Percentiles rank a stretch among this genome's conserved stretches.
Evolutionary conservation across 2,888 invertebrate species (phyloP).

Genomic region (Ganaspis brasiliensis): DNA sequence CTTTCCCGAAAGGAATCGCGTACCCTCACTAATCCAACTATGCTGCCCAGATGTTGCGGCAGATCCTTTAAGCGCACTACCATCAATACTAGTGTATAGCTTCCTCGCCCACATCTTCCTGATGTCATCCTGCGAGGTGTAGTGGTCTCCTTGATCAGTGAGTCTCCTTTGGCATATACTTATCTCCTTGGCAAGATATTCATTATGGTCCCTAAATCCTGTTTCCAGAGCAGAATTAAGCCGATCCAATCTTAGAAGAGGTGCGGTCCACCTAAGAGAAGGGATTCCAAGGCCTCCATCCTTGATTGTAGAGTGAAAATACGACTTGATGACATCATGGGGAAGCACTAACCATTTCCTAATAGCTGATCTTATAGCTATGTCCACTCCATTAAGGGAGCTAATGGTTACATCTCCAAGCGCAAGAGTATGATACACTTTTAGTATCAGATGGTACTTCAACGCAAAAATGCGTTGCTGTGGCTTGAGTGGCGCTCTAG

Average conservation of each 20-base stretch:
- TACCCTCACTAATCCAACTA: constrained; percentile 60
- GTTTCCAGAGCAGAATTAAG: neutral
- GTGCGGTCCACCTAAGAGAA: constrained; percentile 52
- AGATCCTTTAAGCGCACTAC: constrained; percentile 15
- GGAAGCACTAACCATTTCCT: constrained; percentile 72
- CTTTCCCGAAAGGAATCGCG: constrained; percentile 65
- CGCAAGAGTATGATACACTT: constrained; percentile 63
- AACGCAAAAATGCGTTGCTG: constrained; percentile 60
- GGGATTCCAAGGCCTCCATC: constrained; percentile 67
- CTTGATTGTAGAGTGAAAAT: constrained; percentile 67
- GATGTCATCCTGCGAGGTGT: neutral
- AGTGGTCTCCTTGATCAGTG: neutral
- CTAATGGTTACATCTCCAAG: constrained; percentile 67
- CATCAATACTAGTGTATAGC: constrained; percentile 38
- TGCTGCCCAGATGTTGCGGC: constrained; percentile 39
- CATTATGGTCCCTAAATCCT: neutral
- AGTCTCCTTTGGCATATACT: neutral
- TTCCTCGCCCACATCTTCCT: constrained; percentile 28
- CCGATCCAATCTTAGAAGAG: neutral
- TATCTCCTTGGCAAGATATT: constrained; percentile 41
- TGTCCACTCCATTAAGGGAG: constrained; percentile 70
- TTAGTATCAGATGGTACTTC: constrained; percentile 52
- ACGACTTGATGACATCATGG: constrained; percentile 69
- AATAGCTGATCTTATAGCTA: constrained; percentile 66
- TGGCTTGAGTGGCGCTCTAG: too few relatives aligned